Percentiles rank a stretch among this genome's conserved stretches.
Evolutionary conservation across 1,140 invertebrate species (phyloP).

Genomic region (Prorops nasuta): DNA sequence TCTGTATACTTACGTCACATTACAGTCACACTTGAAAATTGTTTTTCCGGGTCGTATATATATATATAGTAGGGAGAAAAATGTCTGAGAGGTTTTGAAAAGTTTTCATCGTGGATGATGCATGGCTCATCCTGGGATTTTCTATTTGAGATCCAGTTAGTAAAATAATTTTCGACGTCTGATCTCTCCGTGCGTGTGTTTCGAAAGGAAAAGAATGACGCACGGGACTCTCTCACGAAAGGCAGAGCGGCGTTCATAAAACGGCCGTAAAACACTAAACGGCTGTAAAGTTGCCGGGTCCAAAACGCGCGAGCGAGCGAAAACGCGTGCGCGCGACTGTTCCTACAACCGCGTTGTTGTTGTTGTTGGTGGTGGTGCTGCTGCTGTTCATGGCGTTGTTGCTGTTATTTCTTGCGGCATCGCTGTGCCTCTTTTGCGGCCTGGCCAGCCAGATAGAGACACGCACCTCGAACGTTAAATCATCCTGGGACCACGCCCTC

Average conservation of each 20-base stretch:
- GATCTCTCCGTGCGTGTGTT: no score
- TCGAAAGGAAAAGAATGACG: no score
- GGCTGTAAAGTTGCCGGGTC: conserved; percentile 56
- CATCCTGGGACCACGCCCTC: conserved; percentile 50
- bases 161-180: no score
- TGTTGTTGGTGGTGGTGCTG: conserved; percentile 27
- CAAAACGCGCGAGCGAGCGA: conserved; percentile 33
- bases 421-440: conserved; percentile 28
- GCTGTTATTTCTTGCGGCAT: conserved; percentile 18
- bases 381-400: conserved; percentile 28
- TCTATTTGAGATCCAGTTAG: no score
- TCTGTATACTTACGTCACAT: no score
- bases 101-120: no score
- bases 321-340: conserved; percentile 7
- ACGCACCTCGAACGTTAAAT: conserved; percentile 54
- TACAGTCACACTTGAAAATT: no score
- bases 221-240: conserved; percentile 29
- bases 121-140: no score
- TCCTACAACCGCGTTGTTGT: conserved; percentile 16
- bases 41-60: no score
- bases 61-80: no score
- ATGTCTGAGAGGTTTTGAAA: no score
- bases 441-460: conserved; percentile 47
- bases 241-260: conserved; percentile 52
- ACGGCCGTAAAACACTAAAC: conserved; percentile 58